phyloP scores from a whole-genome alignment of 2,888 invertebrate species.

The Lamellibrachia satsuma region DNA sequence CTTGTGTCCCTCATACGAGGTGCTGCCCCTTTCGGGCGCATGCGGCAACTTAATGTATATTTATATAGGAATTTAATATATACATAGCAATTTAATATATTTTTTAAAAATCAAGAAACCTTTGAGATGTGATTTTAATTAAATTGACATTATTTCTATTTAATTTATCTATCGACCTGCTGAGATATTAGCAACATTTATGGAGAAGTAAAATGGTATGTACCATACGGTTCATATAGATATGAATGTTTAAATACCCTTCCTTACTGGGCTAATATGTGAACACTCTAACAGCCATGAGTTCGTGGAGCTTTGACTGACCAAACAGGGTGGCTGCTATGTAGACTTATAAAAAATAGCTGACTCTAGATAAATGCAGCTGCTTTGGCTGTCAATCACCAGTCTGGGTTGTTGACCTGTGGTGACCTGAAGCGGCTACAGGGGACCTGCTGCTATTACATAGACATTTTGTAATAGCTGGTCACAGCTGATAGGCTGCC shows the following conservation, averaged over 20 bases:
- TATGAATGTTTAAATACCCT: background rate
- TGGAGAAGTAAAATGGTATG: background rate
- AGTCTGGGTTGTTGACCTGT: slow-evolving; percentile 10
- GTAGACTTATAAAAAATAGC: slow-evolving; percentile 13
- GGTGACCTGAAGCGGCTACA: slow-evolving; percentile 7
- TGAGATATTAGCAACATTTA: background rate
- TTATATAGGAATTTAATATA: background rate
- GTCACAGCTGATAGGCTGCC: slow-evolving; percentile 13
- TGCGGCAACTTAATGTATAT: no score
- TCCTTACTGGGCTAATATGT: background rate
- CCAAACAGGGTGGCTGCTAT: slow-evolving; percentile 17
- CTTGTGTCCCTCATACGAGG: no score
- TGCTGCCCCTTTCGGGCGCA: no score
- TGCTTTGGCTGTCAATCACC: slow-evolving; percentile 17
- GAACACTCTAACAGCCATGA: background rate
- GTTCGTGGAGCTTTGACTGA: background rate
- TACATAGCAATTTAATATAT: background rate
- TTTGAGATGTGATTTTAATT: background rate
- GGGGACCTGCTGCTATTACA: slow-evolving; percentile 17
- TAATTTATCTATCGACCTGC: background rate
- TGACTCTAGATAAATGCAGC: slow-evolving; percentile 11
- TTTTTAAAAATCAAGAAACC: background rate
- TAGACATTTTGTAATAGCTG: slow-evolving; percentile 13
- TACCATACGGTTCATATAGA: background rate
- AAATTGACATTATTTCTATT: background rate